Percentiles rank a stretch among this genome's conserved stretches.
Evolutionary conservation across 2,888 invertebrate species (phyloP).

Genomic region (Clepsis dumicolana): DNA sequence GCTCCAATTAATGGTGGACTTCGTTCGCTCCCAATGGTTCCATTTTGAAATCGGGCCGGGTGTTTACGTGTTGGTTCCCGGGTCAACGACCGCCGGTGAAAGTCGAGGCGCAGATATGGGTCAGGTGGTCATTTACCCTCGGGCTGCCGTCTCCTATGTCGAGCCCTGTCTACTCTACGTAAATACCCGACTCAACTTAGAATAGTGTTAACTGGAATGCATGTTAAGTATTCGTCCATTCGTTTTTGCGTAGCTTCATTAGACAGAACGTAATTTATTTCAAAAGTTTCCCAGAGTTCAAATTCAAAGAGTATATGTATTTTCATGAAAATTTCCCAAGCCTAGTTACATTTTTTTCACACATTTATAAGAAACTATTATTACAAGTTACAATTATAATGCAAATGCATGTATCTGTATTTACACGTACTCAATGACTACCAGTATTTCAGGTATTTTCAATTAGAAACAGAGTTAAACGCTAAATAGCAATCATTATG

Average conservation of each 20-base stretch:
- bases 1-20: slow-evolving; percentile 80
- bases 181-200: slow-evolving; percentile 27
- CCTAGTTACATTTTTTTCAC: too few species aligned
- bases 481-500: slow-evolving; percentile 7
- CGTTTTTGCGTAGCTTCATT: neutral
- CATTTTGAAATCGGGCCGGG: slow-evolving; percentile 78
- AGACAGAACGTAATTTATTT: neutral
- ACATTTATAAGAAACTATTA: too few species aligned
- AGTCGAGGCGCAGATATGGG: slow-evolving; percentile 80
- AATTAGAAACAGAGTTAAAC: neutral
- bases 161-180: slow-evolving; percentile 33
- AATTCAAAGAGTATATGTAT: neutral
- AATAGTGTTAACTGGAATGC: slow-evolving; percentile 1
- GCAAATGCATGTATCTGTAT: too few species aligned
- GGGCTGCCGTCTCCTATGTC: slow-evolving; percentile 60
- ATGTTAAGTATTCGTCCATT: neutral
- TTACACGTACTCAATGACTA: too few species aligned
- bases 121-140: slow-evolving; percentile 84
- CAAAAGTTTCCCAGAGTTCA: too few species aligned
- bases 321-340: too few species aligned
- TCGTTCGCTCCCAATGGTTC: slow-evolving; percentile 69
- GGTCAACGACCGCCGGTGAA: slow-evolving; percentile 83
- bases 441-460: neutral
- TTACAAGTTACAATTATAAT: too few species aligned
- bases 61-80: slow-evolving; percentile 77